Evolutionary conservation across 2,888 invertebrate species (phyloP).

Genomic region (Coelogynopora nodosa): DNA sequence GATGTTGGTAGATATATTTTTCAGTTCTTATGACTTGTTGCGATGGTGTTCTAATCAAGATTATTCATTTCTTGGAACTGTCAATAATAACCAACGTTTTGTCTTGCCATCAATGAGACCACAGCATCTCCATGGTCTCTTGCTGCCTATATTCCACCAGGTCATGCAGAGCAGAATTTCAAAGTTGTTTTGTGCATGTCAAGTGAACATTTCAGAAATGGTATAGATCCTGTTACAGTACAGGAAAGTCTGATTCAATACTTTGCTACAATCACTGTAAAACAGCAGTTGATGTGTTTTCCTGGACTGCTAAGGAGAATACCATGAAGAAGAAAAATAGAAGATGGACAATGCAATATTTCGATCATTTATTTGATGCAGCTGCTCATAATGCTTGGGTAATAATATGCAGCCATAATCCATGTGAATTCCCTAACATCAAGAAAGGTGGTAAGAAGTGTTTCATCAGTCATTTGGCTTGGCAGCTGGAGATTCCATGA

Average conservation of each 20-base stretch:
- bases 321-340: neutral
- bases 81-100: neutral
- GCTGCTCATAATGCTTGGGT: neutral
- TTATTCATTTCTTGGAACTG: no score
- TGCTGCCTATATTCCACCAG: no score
- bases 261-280: conserved; percentile 23
- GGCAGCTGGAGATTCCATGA: conserved; percentile 19
- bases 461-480: conserved; percentile 20
- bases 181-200: conserved; percentile 20
- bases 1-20: no score
- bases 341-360: neutral
- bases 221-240: conserved; percentile 12
- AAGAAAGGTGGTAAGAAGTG: conserved; percentile 12
- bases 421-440: neutral
- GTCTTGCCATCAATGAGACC: neutral
- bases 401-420: neutral
- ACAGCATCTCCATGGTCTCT: neutral
- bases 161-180: neutral
- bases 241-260: conserved; percentile 21
- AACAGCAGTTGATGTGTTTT: conserved; percentile 13
- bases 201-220: conserved; percentile 7
- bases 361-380: neutral
- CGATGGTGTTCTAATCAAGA: no score
- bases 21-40: no score
- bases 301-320: conserved; percentile 25